Base-by-base conservation (phyloP, 2,888 invertebrate genomes). In the Drosophila putrida region DNA sequence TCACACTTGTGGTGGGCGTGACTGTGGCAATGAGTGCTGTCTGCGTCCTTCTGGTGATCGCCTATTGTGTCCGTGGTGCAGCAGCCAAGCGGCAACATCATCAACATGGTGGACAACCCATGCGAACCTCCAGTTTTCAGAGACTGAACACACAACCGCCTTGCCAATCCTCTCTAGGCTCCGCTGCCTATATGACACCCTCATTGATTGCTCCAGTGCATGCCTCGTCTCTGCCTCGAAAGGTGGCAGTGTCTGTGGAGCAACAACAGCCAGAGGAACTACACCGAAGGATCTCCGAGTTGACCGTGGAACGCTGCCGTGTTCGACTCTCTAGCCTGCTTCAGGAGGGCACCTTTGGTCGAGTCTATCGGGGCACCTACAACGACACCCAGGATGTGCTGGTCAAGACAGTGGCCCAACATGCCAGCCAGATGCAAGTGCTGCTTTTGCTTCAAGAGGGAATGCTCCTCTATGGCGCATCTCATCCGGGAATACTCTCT, bases 371-470 rank as follows among this genome's bases (percentile, higher is more conserved):
- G 71, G 98, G 97, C 11, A 96, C 93, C 76, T 96, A 94, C 93
- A 96, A 95, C 94, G 94, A 95, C 11, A 94, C 94, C 90, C 95
- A 95, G 79, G 96, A 96, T 89, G 97, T 97, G 44, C 93, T 96
- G 74, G 95, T 98, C 51, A 98, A 98, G 93, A 97, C 98, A 59
- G 97, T 97, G 43, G 98, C 97, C 59, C 97, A 97, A 92, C 97
- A 97, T 92, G 97, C 96, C 75, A 97, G 96, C 85, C 97, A 96
- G 94, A 95, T 96, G 71, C 97, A 98, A 94, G 96, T 97, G 50
- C 96, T 97, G 2, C 93, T 97, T 94, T 95, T 94, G 95, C 97
- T 97, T 91, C 94, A 94, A 93, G 94, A 94, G 91, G 94, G 94
- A 50, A 94, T 95, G 91, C 94, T 94, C 91, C 92, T 95, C 44